A percentile compares a stretch with the other conserved stretches of the same genome.
Evolutionary conservation across 2,888 invertebrate species (phyloP).

Genomic region (Drosophila phalerata): DNA sequence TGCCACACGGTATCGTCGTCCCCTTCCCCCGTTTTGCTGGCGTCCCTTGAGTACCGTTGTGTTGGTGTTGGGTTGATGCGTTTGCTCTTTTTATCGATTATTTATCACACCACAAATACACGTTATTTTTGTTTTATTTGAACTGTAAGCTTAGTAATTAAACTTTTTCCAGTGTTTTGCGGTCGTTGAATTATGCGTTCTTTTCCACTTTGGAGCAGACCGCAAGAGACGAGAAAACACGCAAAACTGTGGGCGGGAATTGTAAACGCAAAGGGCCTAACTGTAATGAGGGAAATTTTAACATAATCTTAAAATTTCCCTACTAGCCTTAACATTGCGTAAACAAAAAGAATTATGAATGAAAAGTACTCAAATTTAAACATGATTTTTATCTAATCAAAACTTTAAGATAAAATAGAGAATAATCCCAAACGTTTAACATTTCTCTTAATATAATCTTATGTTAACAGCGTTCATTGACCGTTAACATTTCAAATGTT

Average conservation of each 20-base stretch:
- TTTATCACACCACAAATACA: constrained; percentile 55
- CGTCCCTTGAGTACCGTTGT: neutral
- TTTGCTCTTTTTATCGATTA: constrained; percentile 63
- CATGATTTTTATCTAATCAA: no score
- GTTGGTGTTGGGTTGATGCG: constrained; percentile 16
- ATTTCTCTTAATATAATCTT: neutral
- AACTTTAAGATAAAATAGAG: neutral
- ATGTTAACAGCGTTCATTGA: constrained; percentile 1
- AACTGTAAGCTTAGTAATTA: constrained; percentile 25
- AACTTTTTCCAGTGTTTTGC: constrained; percentile 38
- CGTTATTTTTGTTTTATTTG: constrained; percentile 7
- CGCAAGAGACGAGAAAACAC: constrained; percentile 58
- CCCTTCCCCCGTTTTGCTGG: constrained; percentile 13
- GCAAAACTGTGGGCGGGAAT: constrained; percentile 65
- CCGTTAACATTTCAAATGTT: constrained; percentile 3
- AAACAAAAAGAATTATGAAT: neutral
- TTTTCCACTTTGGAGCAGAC: constrained; percentile 28
- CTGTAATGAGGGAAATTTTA: constrained; percentile 46
- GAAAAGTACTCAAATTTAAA: neutral
- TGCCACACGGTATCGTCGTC: constrained; percentile 24
- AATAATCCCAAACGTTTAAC: neutral
- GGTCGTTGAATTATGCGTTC: constrained; percentile 21
- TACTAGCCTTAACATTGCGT: neutral
- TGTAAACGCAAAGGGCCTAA: constrained; percentile 37
- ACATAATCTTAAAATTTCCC: constrained; percentile 9